A percentile compares a stretch with the other conserved stretches of the same genome.
Evolutionary conservation across 1,140 invertebrate species (phyloP).

Genomic region (Drosophila sp.): DNA sequence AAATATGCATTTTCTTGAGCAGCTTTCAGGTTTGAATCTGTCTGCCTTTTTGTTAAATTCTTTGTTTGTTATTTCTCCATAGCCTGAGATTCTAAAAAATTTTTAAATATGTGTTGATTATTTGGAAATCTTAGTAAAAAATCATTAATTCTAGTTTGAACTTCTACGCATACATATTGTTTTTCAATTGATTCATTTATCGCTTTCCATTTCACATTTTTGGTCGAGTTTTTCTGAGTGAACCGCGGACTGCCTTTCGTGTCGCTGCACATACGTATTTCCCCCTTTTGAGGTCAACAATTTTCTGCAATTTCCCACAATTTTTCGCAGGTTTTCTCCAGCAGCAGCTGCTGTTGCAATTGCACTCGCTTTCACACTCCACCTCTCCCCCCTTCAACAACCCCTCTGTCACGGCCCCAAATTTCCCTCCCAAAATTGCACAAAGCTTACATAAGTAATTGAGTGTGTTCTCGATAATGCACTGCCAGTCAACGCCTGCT

Average conservation of each 20-base stretch:
- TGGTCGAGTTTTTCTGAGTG: constrained; percentile 9
- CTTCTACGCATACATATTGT: neutral
- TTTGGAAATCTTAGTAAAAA: too few species aligned
- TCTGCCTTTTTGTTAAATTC: too few species aligned
- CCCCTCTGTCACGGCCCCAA: neutral
- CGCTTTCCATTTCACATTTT: neutral
- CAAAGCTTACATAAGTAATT: constrained; percentile 79
- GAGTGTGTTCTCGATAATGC: constrained; percentile 82
- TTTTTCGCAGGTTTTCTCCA: constrained; percentile 63
- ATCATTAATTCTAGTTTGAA: too few species aligned
- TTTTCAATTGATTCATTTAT: neutral
- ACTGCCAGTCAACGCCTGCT: constrained; percentile 47
- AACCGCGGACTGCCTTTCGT: constrained; percentile 5
- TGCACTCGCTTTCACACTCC: constrained; percentile 47
- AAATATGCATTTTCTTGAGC: too few species aligned
- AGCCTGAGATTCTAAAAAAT: too few species aligned
- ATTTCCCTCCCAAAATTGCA: constrained; percentile 10
- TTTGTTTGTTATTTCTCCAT: too few species aligned
- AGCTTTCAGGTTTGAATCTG: too few species aligned
- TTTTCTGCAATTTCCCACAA: constrained; percentile 64
- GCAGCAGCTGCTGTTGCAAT: constrained; percentile 68
- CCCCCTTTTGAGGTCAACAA: constrained; percentile 68
- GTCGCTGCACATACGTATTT: too few species aligned
- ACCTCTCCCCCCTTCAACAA: neutral
- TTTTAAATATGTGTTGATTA: too few species aligned